Conservation (phyloP, 2,113 vertebrate genomes). For the Redunca redunca region DNA sequence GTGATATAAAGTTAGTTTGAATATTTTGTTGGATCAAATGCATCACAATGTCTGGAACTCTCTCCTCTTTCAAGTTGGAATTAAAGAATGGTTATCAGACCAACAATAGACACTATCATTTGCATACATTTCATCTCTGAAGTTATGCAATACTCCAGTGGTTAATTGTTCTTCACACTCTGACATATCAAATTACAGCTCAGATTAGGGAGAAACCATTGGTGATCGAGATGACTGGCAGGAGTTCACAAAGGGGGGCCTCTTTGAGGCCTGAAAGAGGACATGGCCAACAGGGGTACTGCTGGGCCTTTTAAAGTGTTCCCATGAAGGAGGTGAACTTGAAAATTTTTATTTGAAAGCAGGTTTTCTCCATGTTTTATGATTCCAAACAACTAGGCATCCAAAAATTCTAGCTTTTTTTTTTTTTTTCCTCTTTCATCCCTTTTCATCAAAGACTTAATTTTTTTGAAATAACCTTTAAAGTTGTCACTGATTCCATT, state of each 20-base stretch:
- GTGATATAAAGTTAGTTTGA: slow-evolving; percentile 79
- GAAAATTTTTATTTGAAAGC: neutral
- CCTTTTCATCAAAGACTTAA: neutral
- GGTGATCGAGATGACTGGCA: neutral
- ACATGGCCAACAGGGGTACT: neutral
- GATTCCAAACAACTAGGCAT: neutral
- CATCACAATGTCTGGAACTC: slow-evolving; percentile 78
- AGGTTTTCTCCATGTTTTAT: neutral
- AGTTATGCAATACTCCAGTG: slow-evolving; percentile 76
- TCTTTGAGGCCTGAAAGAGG: slow-evolving; percentile 56
- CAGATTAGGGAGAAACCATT: neutral
- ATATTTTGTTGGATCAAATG: slow-evolving; percentile 83
- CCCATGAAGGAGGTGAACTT: neutral
- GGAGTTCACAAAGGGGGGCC: slow-evolving; percentile 49
- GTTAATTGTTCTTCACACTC: slow-evolving; percentile 79
- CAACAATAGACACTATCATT: slow-evolving; percentile 79
- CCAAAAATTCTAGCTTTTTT: neutral
- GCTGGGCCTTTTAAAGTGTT: slow-evolving; percentile 20
- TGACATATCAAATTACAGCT: slow-evolving; percentile 74
- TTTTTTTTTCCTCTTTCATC: neutral
- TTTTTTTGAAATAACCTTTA: neutral
- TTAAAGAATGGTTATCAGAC: slow-evolving; percentile 80
- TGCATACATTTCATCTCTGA: slow-evolving; percentile 82
- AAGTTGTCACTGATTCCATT: neutral
- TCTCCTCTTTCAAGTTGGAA: slow-evolving; percentile 80